These are phyloP conservation scores for Stegodyphus mimosarum DNA, from an alignment of 1,140 invertebrate genomes.

Conservation along the genomic window DNA sequence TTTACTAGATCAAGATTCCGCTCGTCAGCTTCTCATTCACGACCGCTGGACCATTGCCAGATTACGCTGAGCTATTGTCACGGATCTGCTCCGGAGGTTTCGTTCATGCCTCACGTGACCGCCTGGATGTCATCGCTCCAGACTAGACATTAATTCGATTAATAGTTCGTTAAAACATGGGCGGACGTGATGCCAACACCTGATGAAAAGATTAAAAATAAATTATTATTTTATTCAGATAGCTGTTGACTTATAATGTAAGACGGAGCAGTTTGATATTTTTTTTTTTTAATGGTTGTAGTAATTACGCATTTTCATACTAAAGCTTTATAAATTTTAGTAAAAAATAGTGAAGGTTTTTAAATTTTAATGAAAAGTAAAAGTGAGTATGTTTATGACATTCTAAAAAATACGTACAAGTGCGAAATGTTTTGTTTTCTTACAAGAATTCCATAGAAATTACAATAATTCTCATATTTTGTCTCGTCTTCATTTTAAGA, in stretches of 20 bases:
- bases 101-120: slow-evolving; percentile 34
- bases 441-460: not conserved
- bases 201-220: not conserved
- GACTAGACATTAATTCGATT: slow-evolving; percentile 21
- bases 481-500: not conserved
- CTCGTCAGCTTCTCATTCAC: slow-evolving; percentile 1
- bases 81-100: slow-evolving; percentile 19
- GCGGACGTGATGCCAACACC: not conserved
- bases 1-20: slow-evolving; percentile 14
- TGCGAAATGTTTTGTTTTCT: not conserved
- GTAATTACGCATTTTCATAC: not conserved
- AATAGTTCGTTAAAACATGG: not conserved
- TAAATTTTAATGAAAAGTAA: not conserved
- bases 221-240: not conserved
- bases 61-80: slow-evolving; percentile 25
- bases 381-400: not conserved
- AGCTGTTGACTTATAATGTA: not conserved
- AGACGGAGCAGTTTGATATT: not conserved
- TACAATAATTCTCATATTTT: not conserved
- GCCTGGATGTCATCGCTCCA: slow-evolving; percentile 22
- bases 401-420: not conserved
- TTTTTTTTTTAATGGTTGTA: not conserved
- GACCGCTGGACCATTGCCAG: slow-evolving; percentile 36
- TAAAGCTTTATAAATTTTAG: not conserved
- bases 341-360: not conserved